Evolutionary conservation across 2,113 vertebrate genomes (phyloP).

Genomic region (Litocranius walleri): DNA sequence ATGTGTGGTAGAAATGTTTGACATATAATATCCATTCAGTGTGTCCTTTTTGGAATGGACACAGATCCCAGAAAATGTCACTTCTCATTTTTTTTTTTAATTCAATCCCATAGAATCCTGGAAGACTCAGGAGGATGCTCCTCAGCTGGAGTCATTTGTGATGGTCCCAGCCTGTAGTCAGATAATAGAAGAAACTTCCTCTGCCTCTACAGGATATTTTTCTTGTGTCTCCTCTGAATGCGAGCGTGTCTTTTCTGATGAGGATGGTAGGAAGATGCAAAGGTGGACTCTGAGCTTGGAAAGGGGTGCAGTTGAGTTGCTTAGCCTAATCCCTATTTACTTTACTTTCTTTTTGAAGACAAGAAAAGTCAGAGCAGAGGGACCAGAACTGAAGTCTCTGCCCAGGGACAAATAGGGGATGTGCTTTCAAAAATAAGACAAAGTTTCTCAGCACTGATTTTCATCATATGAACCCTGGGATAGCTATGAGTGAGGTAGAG

Average conservation of each 20-base stretch:
- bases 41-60: background rate
- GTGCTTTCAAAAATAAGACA: background rate
- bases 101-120: background rate
- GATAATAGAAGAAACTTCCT: background rate
- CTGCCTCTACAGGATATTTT: background rate
- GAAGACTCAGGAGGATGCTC: fast-evolving
- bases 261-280: background rate
- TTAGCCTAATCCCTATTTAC: background rate
- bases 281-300: background rate
- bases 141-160: background rate
- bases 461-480: background rate
- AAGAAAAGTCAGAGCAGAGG: background rate
- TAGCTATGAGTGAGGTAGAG: background rate
- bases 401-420: background rate
- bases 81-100: background rate
- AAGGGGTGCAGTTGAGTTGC: background rate
- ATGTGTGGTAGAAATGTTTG: background rate
- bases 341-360: background rate
- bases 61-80: background rate
- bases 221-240: fast-evolving
- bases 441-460: background rate
- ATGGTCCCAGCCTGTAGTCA: fast-evolving
- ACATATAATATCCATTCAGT: background rate
- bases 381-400: background rate
- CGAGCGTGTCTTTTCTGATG: fast-evolving